Percentiles rank a stretch among this genome's conserved stretches.
Evolutionary conservation across 1,140 invertebrate species (phyloP).

Genomic region (Euwallacea fornicatus): DNA sequence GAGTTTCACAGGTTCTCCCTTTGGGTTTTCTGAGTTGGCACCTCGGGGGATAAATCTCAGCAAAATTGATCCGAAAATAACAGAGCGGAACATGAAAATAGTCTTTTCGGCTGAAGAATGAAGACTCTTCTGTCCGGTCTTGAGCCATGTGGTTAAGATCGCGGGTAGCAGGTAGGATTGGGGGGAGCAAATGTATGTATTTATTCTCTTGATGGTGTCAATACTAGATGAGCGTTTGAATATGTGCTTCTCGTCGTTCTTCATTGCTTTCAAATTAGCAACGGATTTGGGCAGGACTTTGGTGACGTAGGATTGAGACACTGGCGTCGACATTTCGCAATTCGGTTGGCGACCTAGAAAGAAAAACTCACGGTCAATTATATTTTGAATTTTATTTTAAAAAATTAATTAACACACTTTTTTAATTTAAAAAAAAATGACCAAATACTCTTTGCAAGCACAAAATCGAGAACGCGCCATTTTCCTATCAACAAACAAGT

Average conservation of each 20-base stretch:
- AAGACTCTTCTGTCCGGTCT: slow-evolving; percentile 42
- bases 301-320: slow-evolving; percentile 21
- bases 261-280: slow-evolving; percentile 30
- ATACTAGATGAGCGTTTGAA: slow-evolving; percentile 44
- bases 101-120: slow-evolving; percentile 41
- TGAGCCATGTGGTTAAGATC: slow-evolving; percentile 45
- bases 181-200: slow-evolving; percentile 50
- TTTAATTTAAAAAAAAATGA: too few species aligned
- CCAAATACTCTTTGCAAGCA: too few species aligned
- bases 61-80: slow-evolving; percentile 37
- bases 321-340: slow-evolving; percentile 29
- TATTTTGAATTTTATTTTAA: too few species aligned
- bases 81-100: slow-evolving; percentile 43
- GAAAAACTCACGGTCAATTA: neutral
- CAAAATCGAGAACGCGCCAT: too few species aligned
- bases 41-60: slow-evolving; percentile 29
- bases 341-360: neutral
- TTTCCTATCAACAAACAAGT: too few species aligned
- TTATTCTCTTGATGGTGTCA: slow-evolving; percentile 48
- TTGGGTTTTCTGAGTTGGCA: slow-evolving; percentile 13
- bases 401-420: too few species aligned
- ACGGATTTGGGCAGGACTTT: slow-evolving; percentile 27
- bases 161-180: slow-evolving; percentile 48
- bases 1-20: slow-evolving; percentile 11
- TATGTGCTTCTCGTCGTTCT: slow-evolving; percentile 29